phyloP scores from a whole-genome alignment of 2,888 invertebrate species.

The Aricia artaxerxes region DNA sequence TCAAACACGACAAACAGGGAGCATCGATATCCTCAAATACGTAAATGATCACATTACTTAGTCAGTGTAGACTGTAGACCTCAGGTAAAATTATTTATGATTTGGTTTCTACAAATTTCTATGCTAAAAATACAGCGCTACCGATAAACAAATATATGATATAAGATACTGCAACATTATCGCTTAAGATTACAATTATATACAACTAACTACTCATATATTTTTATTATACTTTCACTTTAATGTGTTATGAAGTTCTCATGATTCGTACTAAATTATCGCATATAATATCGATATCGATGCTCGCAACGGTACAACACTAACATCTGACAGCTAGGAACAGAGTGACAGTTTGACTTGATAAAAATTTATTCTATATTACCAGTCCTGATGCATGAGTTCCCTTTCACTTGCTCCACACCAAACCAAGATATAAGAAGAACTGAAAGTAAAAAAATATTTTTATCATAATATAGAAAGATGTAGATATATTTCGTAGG shows the following conservation, averaged over 20 bases:
- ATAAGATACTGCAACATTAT: background rate
- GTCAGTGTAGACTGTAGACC: background rate
- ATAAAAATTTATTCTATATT: conserved; percentile 51
- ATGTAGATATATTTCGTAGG: background rate
- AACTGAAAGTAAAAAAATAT: conserved; percentile 60
- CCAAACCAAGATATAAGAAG: conserved; percentile 80
- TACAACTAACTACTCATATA: background rate
- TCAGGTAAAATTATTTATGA: background rate
- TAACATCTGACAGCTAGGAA: conserved; percentile 53
- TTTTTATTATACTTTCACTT: background rate
- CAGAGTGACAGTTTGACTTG: conserved; percentile 40
- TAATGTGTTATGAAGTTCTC: background rate
- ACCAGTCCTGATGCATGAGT: conserved; percentile 78
- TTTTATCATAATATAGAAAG: background rate
- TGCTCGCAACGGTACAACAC: conserved; percentile 32
- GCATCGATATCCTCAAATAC: conserved; percentile 35
- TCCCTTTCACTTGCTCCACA: conserved; percentile 73
- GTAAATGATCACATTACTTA: conserved; percentile 24
- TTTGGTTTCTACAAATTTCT: background rate
- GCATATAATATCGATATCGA: conserved; percentile 39
- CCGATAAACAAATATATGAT: conserved; percentile 4
- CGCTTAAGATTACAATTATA: background rate
- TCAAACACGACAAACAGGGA: conserved; percentile 61
- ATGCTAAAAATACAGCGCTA: conserved; percentile 3
- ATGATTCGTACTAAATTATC: background rate